Evolutionary conservation across 2,113 vertebrate genomes (phyloP).

Genomic region (Ochotona princeps): DNA sequence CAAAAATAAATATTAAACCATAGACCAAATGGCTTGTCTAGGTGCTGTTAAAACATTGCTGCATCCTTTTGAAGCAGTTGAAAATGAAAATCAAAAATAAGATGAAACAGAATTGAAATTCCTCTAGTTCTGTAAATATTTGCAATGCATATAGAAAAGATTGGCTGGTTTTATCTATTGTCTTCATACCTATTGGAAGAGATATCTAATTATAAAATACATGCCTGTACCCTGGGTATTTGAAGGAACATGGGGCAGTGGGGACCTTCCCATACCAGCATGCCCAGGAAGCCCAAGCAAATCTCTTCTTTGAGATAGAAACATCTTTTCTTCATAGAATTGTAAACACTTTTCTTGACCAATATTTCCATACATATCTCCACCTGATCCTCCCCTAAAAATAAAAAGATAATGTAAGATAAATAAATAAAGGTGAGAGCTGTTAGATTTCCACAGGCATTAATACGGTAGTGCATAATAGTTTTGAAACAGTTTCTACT

Average conservation of each 20-base stretch:
- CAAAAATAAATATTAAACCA: conserved; percentile 57
- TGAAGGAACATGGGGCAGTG: not conserved
- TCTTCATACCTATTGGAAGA: conserved; percentile 32
- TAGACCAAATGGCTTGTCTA: conserved; percentile 26
- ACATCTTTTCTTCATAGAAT: conserved; percentile 32
- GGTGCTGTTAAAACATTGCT: conserved; percentile 14
- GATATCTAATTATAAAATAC: conserved; percentile 44
- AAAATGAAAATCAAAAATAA: conserved; percentile 46
- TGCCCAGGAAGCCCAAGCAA: not conserved
- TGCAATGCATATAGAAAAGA: conserved; percentile 41
- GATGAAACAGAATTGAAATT: conserved; percentile 48
- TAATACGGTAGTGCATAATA: conserved; percentile 68
- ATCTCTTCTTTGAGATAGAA: conserved; percentile 44
- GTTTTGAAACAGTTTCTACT: conserved; percentile 74
- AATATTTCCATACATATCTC: conserved; percentile 23
- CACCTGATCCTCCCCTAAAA: not conserved
- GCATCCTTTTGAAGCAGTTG: conserved; percentile 6
- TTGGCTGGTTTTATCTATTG: conserved; percentile 26
- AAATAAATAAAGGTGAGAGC: conserved; percentile 57
- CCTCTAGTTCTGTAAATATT: conserved; percentile 50
- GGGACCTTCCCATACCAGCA: not conserved
- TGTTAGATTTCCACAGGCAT: conserved; percentile 72
- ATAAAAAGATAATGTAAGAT: conserved; percentile 37
- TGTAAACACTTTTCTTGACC: conserved; percentile 49
- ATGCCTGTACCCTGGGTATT: not conserved